Percentiles rank a stretch among this genome's conserved stretches.
Conservation (phyloP, 2,797 vertebrate genomes). For the Lepus townsendii region DNA sequence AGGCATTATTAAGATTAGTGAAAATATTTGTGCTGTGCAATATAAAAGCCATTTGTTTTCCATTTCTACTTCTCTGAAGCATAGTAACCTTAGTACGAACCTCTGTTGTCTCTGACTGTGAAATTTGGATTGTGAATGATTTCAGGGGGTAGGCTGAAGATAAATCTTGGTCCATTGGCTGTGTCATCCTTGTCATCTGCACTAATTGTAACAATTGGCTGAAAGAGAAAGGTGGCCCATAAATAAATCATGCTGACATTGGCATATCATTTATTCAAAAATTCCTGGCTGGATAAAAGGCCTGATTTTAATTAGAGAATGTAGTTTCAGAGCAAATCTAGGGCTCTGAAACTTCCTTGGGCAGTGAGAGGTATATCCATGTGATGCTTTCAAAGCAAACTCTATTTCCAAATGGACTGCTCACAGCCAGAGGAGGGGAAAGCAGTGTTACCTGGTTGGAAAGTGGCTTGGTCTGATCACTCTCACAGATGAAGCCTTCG, state of each 20-base stretch:
- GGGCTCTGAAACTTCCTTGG: background rate
- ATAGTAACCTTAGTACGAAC: slow-evolving; percentile 87
- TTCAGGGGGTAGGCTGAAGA: slow-evolving; percentile 95
- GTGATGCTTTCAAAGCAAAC: background rate
- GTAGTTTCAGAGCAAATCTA: background rate
- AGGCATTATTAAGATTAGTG: slow-evolving; percentile 55
- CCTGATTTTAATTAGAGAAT: slow-evolving; percentile 40
- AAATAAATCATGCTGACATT: slow-evolving; percentile 78
- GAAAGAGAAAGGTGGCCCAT: slow-evolving; percentile 85
- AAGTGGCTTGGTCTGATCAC: slow-evolving; percentile 87
- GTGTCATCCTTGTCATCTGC: slow-evolving; percentile 98
- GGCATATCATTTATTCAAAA: slow-evolving; percentile 56
- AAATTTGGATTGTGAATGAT: slow-evolving; percentile 97
- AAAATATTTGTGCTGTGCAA: slow-evolving; percentile 18
- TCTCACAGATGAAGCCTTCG: slow-evolving; percentile 97
- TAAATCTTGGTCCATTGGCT: slow-evolving; percentile 95
- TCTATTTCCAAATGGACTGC: background rate
- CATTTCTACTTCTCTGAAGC: slow-evolving; percentile 67
- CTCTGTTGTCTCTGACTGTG: slow-evolving; percentile 97
- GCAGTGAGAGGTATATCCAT: background rate
- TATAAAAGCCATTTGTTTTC: slow-evolving; percentile 60
- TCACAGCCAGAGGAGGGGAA: background rate
- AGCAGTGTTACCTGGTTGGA: slow-evolving; percentile 91
- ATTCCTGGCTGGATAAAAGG: slow-evolving; percentile 3
- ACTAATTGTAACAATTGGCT: slow-evolving; percentile 96